These are phyloP conservation scores for Linhomoeus sp. DNA, from an alignment of 2,888 invertebrate genomes.

Conservation along the genomic window DNA sequence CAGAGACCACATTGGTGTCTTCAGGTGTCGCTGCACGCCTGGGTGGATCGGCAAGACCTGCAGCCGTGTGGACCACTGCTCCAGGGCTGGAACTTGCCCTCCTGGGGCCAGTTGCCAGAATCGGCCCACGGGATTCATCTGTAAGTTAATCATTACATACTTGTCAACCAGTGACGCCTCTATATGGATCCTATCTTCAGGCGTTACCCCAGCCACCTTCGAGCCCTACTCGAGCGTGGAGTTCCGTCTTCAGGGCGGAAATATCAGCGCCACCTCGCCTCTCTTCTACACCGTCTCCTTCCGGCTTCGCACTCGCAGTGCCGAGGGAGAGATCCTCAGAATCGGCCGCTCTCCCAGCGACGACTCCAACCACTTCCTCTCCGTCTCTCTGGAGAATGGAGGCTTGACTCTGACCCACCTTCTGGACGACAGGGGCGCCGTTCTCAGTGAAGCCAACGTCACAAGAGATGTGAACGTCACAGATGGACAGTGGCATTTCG, in stretches of 20 bases:
- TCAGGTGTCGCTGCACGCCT: background rate
- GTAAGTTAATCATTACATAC: background rate
- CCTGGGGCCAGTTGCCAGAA: background rate
- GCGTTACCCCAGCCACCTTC: slow-evolving; percentile 1
- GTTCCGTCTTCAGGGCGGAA: background rate
- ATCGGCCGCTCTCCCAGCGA: background rate
- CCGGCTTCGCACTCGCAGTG: background rate
- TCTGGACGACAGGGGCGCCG: background rate
- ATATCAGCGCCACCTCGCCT: background rate
- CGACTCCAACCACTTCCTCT: background rate
- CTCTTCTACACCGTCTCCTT: slow-evolving; percentile 1
- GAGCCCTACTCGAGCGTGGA: background rate
- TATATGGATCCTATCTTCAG: background rate
- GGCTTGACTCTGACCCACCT: background rate
- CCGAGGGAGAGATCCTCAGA: background rate
- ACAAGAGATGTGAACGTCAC: background rate
- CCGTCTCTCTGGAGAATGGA: background rate
- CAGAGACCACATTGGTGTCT: too few relatives aligned
- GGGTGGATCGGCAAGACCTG: background rate
- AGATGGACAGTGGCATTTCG: background rate
- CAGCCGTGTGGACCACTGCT: background rate
- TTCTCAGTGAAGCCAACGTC: background rate
- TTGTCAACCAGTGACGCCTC: background rate
- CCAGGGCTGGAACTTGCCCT: background rate
- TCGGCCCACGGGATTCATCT: background rate